Conservation (phyloP, 2,888 invertebrate genomes). For the Anthoptus insignis region DNA sequence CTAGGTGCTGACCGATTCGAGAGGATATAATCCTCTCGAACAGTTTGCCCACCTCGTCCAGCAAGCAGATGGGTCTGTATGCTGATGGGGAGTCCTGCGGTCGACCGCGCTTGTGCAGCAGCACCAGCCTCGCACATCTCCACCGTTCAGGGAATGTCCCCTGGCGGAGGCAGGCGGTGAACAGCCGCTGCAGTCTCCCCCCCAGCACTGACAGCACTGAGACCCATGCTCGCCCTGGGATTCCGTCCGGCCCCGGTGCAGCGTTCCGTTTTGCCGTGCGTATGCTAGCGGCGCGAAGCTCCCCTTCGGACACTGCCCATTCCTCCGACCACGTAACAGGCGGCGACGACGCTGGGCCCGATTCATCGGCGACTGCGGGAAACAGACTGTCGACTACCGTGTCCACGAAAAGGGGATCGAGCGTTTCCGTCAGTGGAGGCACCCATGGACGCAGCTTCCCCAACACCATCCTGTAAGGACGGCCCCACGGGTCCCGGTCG, state of each 20-base stretch:
- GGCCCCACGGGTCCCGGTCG: constrained; percentile 25
- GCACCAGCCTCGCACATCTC: constrained; percentile 35
- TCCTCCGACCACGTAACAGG: not conserved
- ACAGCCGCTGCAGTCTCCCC: not conserved
- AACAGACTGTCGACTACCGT: constrained; percentile 18
- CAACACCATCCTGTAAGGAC: constrained; percentile 25
- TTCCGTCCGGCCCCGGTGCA: constrained; percentile 16
- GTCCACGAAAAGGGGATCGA: constrained; percentile 21
- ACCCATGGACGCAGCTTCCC: constrained; percentile 26
- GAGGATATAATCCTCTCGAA: constrained; percentile 38
- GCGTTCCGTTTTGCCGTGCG: not conserved
- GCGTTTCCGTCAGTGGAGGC: constrained; percentile 4
- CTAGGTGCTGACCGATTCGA: constrained; percentile 5
- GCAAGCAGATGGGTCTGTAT: too few relatives aligned
- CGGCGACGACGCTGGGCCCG: not conserved
- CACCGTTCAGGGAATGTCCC: constrained; percentile 26
- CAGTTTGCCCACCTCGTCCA: constrained; percentile 39
- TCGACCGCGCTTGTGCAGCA: constrained; percentile 30
- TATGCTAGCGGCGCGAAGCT: not conserved
- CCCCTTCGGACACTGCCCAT: not conserved
- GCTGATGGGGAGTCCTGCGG: constrained; percentile 36
- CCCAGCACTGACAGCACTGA: not conserved
- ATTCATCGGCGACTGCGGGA: not conserved
- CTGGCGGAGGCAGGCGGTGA: not conserved
- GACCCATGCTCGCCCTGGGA: not conserved